phyloP scores from a whole-genome alignment of 1,140 invertebrate species.

The Leptinotarsa undecemlineata region DNA sequence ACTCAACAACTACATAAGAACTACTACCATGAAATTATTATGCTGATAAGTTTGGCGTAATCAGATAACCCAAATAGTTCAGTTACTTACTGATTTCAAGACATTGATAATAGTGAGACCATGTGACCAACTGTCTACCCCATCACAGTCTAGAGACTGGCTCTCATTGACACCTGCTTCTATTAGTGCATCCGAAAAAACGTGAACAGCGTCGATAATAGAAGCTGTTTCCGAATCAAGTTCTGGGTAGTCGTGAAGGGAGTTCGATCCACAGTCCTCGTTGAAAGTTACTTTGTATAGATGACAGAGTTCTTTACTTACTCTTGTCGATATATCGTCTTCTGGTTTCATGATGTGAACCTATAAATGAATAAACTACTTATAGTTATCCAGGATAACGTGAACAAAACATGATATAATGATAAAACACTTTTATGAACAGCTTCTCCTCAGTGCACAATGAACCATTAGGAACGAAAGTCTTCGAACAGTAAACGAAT shows the following conservation, averaged over 20 bases:
- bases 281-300: slow-evolving; percentile 14
- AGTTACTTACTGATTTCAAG: slow-evolving; percentile 73
- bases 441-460: too few species aligned
- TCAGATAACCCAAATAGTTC: too few species aligned
- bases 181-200: slow-evolving; percentile 27
- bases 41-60: too few species aligned
- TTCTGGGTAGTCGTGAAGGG: neutral
- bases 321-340: neutral
- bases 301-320: neutral
- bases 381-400: neutral
- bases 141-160: slow-evolving; percentile 62
- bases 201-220: slow-evolving; percentile 70
- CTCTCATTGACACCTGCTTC: neutral
- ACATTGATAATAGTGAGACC: slow-evolving; percentile 84
- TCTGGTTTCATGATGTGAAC: neutral
- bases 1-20: too few species aligned
- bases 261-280: neutral
- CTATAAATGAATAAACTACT: neutral
- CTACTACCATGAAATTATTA: too few species aligned
- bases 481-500: too few species aligned
- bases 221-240: slow-evolving; percentile 5
- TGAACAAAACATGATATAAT: too few species aligned
- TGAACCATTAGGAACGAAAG: too few species aligned
- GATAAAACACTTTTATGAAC: too few species aligned
- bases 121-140: slow-evolving; percentile 73